Evolutionary conservation across 1,140 invertebrate species (phyloP).

Genomic region (Holotrichia oblita): DNA sequence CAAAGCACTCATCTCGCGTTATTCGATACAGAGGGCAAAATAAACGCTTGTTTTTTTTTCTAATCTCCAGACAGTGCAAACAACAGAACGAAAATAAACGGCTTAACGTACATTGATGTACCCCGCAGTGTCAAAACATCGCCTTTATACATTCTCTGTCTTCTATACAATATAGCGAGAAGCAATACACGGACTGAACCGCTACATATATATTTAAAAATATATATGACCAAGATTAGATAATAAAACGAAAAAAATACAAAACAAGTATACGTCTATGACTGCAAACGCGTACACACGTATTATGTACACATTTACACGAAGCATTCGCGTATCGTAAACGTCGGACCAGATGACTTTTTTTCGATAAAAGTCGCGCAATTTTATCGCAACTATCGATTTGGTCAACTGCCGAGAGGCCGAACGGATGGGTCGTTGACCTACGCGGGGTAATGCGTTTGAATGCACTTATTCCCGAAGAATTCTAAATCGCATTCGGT

Average conservation of each 20-base stretch:
- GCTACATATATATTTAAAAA: not conserved
- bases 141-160: not conserved
- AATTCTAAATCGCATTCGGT: slow-evolving; percentile 37
- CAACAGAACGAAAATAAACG: slow-evolving; percentile 29
- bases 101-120: slow-evolving; percentile 5
- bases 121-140: slow-evolving; percentile 19
- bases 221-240: slow-evolving; percentile 5
- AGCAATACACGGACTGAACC: not conserved
- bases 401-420: slow-evolving; percentile 24
- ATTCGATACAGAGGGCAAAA: slow-evolving; percentile 1
- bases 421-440: slow-evolving; percentile 26
- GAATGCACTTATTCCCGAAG: slow-evolving; percentile 36
- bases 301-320: slow-evolving; percentile 2
- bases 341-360: slow-evolving; percentile 22
- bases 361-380: slow-evolving; percentile 33
- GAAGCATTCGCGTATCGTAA: not conserved
- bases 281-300: not conserved
- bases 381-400: slow-evolving; percentile 22
- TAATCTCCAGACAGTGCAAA: slow-evolving; percentile 29
- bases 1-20: slow-evolving; percentile 23
- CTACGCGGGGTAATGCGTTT: slow-evolving; percentile 38
- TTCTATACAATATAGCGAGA: not conserved
- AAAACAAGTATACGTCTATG: not conserved
- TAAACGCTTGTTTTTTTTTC: slow-evolving; percentile 31
- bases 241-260: slow-evolving; percentile 21